Percentiles rank a stretch among this genome's conserved stretches.
Conservation (phyloP, 1,140 invertebrate genomes). For the Tetramorium simillimum region DNA sequence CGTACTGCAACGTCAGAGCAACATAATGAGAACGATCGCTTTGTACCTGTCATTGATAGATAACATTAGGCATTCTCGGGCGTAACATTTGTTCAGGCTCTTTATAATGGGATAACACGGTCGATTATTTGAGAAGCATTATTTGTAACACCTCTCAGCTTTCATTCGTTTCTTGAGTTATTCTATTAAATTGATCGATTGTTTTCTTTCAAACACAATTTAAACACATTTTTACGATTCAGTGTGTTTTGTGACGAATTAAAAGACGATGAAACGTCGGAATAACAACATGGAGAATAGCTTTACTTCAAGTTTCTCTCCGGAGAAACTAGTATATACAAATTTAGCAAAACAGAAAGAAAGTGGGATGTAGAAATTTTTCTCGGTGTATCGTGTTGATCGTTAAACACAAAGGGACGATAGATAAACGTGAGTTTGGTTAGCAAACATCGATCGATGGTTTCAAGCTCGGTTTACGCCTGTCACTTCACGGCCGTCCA, state of each 20-base stretch:
- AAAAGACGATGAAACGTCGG: background rate
- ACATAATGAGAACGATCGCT: slow-evolving; percentile 37
- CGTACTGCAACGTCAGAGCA: slow-evolving; percentile 12
- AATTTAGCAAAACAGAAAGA: background rate
- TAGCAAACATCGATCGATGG: slow-evolving; percentile 58
- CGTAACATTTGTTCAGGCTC: slow-evolving; percentile 25
- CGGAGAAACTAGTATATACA: background rate
- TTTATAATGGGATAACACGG: slow-evolving; percentile 26
- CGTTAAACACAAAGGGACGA: slow-evolving; percentile 40
- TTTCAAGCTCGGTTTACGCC: slow-evolving; percentile 48
- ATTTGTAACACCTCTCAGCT: slow-evolving; percentile 6
- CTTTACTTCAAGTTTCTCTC: background rate
- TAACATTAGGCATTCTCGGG: slow-evolving; percentile 29
- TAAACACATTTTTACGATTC: background rate
- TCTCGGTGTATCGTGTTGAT: slow-evolving; percentile 54
- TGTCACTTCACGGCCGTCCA: slow-evolving; percentile 42
- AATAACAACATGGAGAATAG: background rate
- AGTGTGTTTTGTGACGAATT: background rate
- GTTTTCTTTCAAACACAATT: background rate
- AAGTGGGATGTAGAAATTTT: slow-evolving; percentile 5
- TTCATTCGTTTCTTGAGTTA: background rate
- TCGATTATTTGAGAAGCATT: slow-evolving; percentile 38
- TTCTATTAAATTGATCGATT: slow-evolving; percentile 32
- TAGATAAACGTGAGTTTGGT: slow-evolving; percentile 45
- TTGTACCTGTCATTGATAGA: slow-evolving; percentile 37